These are phyloP conservation scores for Eubucco bourcierii DNA, from an alignment of 2,113 vertebrate genomes.

Conservation along the genomic window DNA sequence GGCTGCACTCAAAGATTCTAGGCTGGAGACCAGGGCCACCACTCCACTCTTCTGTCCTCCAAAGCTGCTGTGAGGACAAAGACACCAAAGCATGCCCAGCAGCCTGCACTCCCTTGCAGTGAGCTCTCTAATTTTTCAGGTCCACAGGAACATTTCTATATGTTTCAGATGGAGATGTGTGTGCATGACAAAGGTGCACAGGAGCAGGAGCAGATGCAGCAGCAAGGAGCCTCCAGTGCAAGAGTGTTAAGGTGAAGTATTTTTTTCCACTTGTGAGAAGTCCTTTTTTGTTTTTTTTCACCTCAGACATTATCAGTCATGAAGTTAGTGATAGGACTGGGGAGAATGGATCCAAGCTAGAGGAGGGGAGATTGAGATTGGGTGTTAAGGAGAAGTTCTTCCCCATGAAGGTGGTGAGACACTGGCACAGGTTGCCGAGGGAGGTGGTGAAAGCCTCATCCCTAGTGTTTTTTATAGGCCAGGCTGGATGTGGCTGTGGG, in stretches of 20 bases:
- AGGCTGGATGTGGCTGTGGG: no score
- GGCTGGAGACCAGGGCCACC: not conserved
- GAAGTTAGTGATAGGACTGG: not conserved
- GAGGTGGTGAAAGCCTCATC: no score
- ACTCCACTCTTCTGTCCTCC: not conserved
- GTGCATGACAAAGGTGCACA: not conserved
- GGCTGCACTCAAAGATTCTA: not conserved
- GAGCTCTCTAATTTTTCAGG: not conserved
- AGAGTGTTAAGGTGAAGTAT: accelerated
- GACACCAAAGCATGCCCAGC: not conserved
- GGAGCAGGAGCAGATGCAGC: not conserved
- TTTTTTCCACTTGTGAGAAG: not conserved
- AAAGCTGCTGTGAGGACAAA: not conserved
- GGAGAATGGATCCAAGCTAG: no score
- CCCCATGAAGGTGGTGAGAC: no score
- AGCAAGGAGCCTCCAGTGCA: not conserved
- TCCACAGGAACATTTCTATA: not conserved
- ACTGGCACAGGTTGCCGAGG: no score
- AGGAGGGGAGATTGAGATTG: no score
- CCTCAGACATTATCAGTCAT: not conserved
- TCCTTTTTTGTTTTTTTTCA: not conserved
- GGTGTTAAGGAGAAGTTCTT: no score
- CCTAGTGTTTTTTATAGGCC: no score
- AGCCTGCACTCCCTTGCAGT: not conserved
- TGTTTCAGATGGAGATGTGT: not conserved